These are phyloP conservation scores for Euglossa dilemma DNA, from an alignment of 1,140 invertebrate species.

Conservation along the genomic window DNA sequence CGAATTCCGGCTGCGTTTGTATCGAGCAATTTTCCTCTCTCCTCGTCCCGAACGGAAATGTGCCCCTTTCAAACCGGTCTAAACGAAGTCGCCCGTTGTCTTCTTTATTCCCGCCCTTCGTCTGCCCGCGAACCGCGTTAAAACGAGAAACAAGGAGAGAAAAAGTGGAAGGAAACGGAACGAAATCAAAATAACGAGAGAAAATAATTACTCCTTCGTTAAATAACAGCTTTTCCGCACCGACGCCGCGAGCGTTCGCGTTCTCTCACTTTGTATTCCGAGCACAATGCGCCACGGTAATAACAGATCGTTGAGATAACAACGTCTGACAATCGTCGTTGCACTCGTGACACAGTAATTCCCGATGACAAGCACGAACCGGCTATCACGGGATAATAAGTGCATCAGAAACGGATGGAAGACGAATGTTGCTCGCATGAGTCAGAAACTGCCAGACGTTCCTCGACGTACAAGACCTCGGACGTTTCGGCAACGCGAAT, in stretches of 20 bases:
- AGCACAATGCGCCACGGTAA: conserved; percentile 14
- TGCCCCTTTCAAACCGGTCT: background rate
- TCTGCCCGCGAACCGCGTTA: background rate
- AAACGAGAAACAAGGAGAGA: background rate
- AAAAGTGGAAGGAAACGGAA: background rate
- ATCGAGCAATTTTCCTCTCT: background rate
- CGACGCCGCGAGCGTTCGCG: background rate
- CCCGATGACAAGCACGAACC: conserved; percentile 43
- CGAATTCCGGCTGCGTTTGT: background rate
- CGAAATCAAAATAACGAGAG: background rate
- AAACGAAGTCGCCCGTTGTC: background rate
- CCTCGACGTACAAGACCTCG: background rate
- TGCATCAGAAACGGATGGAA: conserved; percentile 56
- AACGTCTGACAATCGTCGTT: conserved; percentile 48
- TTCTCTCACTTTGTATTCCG: conserved; percentile 35
- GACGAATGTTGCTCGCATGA: conserved; percentile 50
- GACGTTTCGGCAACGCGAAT: background rate
- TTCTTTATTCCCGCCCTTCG: background rate
- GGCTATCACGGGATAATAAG: conserved; percentile 54
- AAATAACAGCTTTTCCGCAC: conserved; percentile 9
- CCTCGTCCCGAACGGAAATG: background rate
- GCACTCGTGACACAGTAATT: conserved; percentile 58
- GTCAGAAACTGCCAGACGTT: background rate
- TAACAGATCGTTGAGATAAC: conserved; percentile 60
- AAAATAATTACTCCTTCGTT: conserved; percentile 4